These are phyloP conservation scores for Myrmophylax atrothorax DNA, from an alignment of 2,113 vertebrate genomes.

Conservation along the genomic window DNA sequence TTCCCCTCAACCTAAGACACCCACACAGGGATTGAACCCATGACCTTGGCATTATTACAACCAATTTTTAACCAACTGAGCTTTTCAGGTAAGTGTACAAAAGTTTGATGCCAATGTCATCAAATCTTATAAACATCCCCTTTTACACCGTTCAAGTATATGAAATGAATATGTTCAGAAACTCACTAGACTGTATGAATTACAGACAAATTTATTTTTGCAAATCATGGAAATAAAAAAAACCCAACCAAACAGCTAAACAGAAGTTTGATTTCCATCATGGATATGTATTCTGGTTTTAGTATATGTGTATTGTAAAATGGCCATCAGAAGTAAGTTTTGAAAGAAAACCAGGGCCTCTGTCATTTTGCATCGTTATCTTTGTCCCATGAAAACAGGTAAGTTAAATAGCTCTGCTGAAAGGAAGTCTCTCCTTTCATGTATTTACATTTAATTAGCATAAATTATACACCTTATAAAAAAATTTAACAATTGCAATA, in stretches of 20 bases:
- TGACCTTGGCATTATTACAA: too few relatives aligned
- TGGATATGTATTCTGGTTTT: not conserved
- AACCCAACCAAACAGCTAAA: not conserved
- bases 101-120: not conserved
- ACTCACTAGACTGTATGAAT: not conserved
- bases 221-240: not conserved
- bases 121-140: not conserved
- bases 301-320: not conserved
- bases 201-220: not conserved
- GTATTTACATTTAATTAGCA: not conserved
- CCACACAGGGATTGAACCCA: too few relatives aligned
- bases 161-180: not conserved
- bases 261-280: not conserved
- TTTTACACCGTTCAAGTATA: not conserved
- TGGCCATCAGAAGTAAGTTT: not conserved
- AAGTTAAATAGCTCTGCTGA: not conserved
- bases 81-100: not conserved
- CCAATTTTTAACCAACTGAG: too few relatives aligned
- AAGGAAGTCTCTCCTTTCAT: not conserved
- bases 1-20: too few relatives aligned
- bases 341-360: not conserved
- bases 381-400: not conserved
- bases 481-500: not conserved
- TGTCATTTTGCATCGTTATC: not conserved
- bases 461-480: not conserved